These are phyloP conservation scores for Coregonus sp. DNA, from an alignment of 2,797 vertebrate species.

Conservation along the genomic window DNA sequence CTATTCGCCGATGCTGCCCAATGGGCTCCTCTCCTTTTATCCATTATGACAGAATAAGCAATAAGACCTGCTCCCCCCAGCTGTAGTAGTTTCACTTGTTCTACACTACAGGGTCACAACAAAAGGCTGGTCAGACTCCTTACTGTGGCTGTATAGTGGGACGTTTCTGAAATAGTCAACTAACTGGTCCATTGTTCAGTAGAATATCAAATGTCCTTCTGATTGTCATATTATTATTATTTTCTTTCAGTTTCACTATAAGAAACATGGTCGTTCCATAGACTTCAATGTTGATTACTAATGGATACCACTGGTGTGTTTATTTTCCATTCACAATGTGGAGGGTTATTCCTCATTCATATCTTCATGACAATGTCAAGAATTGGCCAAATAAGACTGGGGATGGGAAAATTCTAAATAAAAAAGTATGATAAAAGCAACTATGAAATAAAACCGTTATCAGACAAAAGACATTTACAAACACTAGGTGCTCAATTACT, in stretches of 20 bases:
- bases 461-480: slow-evolving; percentile 83
- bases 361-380: slow-evolving; percentile 10
- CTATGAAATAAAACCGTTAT: slow-evolving; percentile 68
- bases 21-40: neutral
- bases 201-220: neutral
- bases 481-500: slow-evolving; percentile 87
- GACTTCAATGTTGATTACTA: neutral
- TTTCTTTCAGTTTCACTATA: neutral
- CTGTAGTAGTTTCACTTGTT: neutral
- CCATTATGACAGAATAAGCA: neutral
- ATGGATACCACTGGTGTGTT: neutral
- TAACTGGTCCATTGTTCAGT: neutral
- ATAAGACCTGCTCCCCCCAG: neutral
- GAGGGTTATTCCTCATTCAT: neutral
- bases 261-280: neutral
- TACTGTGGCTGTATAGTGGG: neutral
- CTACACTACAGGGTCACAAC: neutral
- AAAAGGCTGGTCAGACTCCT: neutral
- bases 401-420: slow-evolving; percentile 27
- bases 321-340: neutral
- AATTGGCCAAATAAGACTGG: slow-evolving; percentile 22
- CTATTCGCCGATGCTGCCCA: slow-evolving; percentile 17
- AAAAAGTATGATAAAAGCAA: slow-evolving; percentile 63
- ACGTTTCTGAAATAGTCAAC: neutral
- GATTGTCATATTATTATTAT: neutral